Evolutionary conservation across 1,140 invertebrate genomes (phyloP).

Genomic region (Zelostemma sp.): DNA sequence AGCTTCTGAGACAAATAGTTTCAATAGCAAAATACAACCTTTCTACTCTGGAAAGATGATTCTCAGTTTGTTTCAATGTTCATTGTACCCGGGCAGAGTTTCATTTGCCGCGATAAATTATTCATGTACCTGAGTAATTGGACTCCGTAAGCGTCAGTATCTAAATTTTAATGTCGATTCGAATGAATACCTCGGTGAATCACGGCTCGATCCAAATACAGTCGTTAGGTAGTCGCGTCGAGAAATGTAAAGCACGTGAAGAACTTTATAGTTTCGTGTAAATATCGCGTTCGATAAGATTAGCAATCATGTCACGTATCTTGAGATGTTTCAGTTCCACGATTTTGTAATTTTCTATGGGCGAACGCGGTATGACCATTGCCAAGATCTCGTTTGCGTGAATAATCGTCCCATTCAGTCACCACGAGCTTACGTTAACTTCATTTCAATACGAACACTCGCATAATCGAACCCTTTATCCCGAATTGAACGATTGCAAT

Average conservation of each 20-base stretch:
- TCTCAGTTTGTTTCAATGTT: too few relatives aligned
- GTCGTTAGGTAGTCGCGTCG: constrained; percentile 36
- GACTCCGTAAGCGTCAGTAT: constrained; percentile 15
- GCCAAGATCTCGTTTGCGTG: constrained; percentile 32
- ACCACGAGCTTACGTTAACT: constrained; percentile 3
- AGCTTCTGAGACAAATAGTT: too few relatives aligned
- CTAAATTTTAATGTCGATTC: constrained; percentile 31
- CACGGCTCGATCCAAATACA: constrained; percentile 46
- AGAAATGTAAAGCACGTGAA: constrained; percentile 36
- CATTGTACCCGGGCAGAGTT: too few relatives aligned
- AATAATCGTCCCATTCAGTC: constrained; percentile 25
- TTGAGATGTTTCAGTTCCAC: constrained; percentile 14
- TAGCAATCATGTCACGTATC: constrained; percentile 37
- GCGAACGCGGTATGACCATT: constrained; percentile 25
- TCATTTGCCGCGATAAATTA: not conserved
- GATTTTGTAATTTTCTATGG: constrained; percentile 40
- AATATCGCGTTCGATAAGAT: constrained; percentile 41
- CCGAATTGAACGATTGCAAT: too few relatives aligned
- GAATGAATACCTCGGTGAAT: constrained; percentile 38
- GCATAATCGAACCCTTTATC: too few relatives aligned
- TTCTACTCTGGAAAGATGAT: too few relatives aligned
- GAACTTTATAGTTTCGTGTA: constrained; percentile 30
- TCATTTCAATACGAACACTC: too few relatives aligned
- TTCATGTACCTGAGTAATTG: constrained; percentile 28
- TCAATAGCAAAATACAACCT: too few relatives aligned